Evolutionary conservation across 1,140 invertebrate genomes (phyloP), one percentile per base, ranked within the genome.

Genomic region (Drosophila ficusphila): DNA sequence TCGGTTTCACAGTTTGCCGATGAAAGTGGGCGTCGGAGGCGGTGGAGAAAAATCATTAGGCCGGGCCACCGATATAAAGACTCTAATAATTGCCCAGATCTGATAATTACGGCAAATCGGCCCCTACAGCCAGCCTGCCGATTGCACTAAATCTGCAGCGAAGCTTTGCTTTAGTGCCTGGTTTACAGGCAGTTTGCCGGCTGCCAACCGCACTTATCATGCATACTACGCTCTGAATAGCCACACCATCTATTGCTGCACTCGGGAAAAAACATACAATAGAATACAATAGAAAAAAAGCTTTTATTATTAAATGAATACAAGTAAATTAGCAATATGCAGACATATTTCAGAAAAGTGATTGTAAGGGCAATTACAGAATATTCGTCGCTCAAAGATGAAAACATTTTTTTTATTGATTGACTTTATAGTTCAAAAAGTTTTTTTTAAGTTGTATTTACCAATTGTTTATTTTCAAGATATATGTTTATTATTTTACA

Each of bases 211-310:
- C 82, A 77, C 54, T 58, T 51, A 79, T 77, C 88, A 89, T 88
- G 88, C 79, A 90, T 86, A 90, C 69, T 90, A 90, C 88, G 88
- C 88, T 90, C 88, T 90, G 56, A 90, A 90, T 88, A 90, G 78
- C 82, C 72, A 76, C 72, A 76, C 23, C 61, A 68, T 42, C 53
- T 49, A 27, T 46, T 16, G 39, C 12, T 56, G 41, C 57, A 62
- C 57, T 38, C n/a, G 4, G 4, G 18, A 61, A 8, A 36, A 64
- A 61, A 9, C 6, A 4, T 19, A 0, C 1, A 0, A 2, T 0
- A n/a, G 0, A 14, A 11, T 0, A 19, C 6, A 3, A 1, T 3
- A n/a, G n/a, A 18, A 3, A 18, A 19, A 48, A n/a, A 12, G 25
- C 25, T 41, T 8, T 3, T n/a, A n/a, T n/a, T n/a, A n/a, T n/a